phyloP scores from a whole-genome alignment of 37 sponge, comb jelly and placozoan species.

The Geodia barretti region DNA sequence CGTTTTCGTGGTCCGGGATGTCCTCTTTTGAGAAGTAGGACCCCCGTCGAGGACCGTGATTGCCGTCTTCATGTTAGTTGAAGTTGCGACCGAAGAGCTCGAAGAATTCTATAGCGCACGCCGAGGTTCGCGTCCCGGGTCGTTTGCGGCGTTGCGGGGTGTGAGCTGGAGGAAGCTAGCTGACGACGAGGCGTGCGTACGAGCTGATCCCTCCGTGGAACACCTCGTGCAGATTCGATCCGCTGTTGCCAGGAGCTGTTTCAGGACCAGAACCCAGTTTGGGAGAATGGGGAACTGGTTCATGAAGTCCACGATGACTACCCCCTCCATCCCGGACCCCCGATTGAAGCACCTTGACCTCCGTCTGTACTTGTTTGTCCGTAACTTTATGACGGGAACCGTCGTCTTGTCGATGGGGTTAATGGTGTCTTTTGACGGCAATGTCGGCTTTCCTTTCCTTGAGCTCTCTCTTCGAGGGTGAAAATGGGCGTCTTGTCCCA shows the following conservation, averaged over 20 bases:
- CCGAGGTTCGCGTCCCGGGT: constrained; percentile 84
- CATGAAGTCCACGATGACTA: constrained; percentile 62
- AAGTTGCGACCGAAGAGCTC: constrained; percentile 93
- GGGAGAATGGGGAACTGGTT: constrained; percentile 77
- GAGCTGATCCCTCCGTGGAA: constrained; percentile 95
- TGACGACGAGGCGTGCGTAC: constrained; percentile 84
- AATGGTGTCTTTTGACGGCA: background rate
- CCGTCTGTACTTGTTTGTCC: constrained; percentile 80
- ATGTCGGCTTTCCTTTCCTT: background rate
- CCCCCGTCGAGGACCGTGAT: constrained; percentile 83
- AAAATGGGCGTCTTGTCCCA: constrained; percentile 71
- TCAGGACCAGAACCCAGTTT: constrained; percentile 83
- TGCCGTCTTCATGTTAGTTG: constrained; percentile 87
- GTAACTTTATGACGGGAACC: constrained; percentile 92
- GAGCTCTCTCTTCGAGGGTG: constrained; percentile 72
- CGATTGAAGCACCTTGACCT: constrained; percentile 94
- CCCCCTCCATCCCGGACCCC: constrained; percentile 68
- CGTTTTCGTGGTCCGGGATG: constrained; percentile 6
- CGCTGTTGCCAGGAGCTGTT: constrained; percentile 96
- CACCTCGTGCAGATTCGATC: constrained; percentile 93
- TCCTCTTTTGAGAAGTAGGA: constrained; percentile 85
- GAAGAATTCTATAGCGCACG: constrained; percentile 95
- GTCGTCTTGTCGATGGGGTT: constrained; percentile 87
- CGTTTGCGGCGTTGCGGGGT: constrained; percentile 52
- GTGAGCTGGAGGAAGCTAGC: constrained; percentile 92